These are phyloP conservation scores for Scrobipalpa costella DNA, from an alignment of 2,888 invertebrate species.

Conservation along the genomic window DNA sequence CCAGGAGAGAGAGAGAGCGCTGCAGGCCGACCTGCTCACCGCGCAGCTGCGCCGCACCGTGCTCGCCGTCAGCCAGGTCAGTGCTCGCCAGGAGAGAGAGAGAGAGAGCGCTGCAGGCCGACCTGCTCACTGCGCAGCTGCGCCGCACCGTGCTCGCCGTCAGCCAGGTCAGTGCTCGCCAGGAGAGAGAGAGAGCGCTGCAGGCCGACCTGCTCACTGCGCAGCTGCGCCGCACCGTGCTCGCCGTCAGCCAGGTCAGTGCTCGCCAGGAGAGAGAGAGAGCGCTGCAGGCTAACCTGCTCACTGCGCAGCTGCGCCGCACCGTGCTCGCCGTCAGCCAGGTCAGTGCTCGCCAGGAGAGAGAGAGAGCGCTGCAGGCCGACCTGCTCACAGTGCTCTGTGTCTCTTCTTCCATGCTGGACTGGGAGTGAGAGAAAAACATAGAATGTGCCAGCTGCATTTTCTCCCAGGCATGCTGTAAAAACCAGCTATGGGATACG, in stretches of 20 bases:
- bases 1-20: no score
- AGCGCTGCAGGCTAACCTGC: conserved; percentile 43
- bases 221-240: conserved; percentile 74
- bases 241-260: conserved; percentile 6
- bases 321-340: conserved; percentile 91
- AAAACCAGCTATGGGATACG: no score
- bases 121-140: no score
- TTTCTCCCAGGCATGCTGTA: no score
- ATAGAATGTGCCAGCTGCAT: no score
- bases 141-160: conserved; percentile 54
- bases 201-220: conserved; percentile 91
- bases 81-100: no score
- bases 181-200: conserved; percentile 68
- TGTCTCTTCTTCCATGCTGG: no score
- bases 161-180: conserved; percentile 68
- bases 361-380: conserved; percentile 59
- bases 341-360: no score
- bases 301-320: conserved; percentile 84
- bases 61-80: conserved; percentile 10
- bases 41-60: conserved; percentile 83
- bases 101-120: no score
- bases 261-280: no score
- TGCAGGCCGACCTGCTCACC: conserved; percentile 89
- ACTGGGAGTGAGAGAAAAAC: no score
- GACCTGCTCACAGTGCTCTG: no score